Base-by-base conservation (phyloP, 2,113 vertebrate genomes). In the Dicaeum eximium region DNA sequence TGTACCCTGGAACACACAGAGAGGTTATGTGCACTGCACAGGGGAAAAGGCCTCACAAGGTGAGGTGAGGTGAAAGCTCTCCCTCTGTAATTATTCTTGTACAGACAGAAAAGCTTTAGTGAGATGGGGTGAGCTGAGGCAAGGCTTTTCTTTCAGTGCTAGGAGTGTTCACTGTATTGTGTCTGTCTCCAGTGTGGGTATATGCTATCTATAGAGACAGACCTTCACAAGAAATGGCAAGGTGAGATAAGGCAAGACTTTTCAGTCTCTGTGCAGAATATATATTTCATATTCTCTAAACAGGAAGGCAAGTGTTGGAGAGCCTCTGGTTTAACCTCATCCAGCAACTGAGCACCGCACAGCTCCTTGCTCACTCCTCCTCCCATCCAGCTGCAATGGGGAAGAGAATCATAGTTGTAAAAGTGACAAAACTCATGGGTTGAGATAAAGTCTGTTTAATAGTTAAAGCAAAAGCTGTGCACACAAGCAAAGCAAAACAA, bases 381-480 rank as follows among this genome's bases (percentile, higher is more conserved):
- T 8, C 7, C 23, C 17, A 22, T 23, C 31, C 0, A 0, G 54
- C 18, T 54, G 45, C 19, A 19, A 25, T 18, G 18, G 25, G 40
- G 45, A 58, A 61, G 40, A 73, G 31, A 61, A 73, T 18, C 0
- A 0, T n/a, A n/a, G 30, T 8, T 37, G 9, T 33, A 31, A 20
- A 48, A 73, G 27, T 42, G 40, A 54, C 31, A 37, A 67, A 74
- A 48, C 9, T 42, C 16, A 4, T n/a, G 35, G 35, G 4, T 33
- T 80, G 33, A 73, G 31, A 42, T 54, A 37, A 67, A 73, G 22
- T 23, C 33, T 44, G 27, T 73, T 47, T 20, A 66, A 28, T 25
- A 35, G 6, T 25, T 40, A 48, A 54, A 86, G 27, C 21, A 86
- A 86, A 73, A 80, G 35, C 31, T 54, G 31, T 0, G 0, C 15